These are phyloP conservation scores for Manduca sexta DNA, from an alignment of 1,140 invertebrate genomes.

Conservation along the genomic window DNA sequence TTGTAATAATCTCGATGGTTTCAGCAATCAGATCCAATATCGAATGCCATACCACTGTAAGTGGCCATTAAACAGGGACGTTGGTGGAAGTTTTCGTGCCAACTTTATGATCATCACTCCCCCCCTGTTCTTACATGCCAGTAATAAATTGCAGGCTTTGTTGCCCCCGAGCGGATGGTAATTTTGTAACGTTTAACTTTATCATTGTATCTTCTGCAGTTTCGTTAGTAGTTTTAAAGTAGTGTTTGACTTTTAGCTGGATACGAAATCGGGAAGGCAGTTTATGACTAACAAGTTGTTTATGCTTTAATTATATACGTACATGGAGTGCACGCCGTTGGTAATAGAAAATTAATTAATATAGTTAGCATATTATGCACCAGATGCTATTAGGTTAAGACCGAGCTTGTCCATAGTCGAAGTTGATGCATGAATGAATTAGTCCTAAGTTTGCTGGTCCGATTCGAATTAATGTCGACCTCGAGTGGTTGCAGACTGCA, in stretches of 20 bases:
- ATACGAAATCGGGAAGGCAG: not conserved
- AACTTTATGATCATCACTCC: constrained; percentile 11
- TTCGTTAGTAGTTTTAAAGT: too few relatives aligned
- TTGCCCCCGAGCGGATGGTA: not conserved
- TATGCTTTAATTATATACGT: not conserved
- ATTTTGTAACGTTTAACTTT: not conserved
- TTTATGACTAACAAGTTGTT: not conserved
- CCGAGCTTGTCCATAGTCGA: constrained; percentile 12
- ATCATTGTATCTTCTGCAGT: not conserved
- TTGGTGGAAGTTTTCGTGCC: not conserved
- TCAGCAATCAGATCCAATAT: constrained; percentile 20
- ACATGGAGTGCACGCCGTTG: too few relatives aligned
- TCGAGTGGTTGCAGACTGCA: not conserved
- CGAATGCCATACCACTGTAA: constrained; percentile 21
- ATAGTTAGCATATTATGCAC: not conserved
- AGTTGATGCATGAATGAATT: constrained; percentile 18
- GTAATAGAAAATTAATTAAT: too few relatives aligned
- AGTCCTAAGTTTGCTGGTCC: constrained; percentile 7
- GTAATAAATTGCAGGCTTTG: not conserved
- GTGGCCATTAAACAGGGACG: constrained; percentile 15
- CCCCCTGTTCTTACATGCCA: not conserved
- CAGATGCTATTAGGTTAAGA: constrained; percentile 11
- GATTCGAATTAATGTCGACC: constrained; percentile 12
- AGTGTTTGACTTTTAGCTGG: not conserved
- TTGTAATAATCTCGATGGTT: constrained; percentile 15